phyloP scores from a whole-genome alignment of 2,888 invertebrate genomes.

The Xestia c-nigrum region DNA sequence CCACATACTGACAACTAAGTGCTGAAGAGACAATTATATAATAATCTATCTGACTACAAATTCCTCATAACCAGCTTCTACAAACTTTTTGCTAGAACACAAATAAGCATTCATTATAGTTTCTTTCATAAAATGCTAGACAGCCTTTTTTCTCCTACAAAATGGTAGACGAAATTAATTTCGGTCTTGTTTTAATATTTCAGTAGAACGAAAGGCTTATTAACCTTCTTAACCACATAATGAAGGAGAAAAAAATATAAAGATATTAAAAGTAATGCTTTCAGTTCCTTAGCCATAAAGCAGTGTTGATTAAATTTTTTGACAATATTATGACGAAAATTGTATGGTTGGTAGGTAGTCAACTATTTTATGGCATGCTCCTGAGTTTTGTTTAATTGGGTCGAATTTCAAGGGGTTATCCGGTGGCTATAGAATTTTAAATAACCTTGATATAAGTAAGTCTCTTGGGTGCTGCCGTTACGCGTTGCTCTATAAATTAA shows the following conservation, averaged over 20 bases:
- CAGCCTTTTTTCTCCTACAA: constrained; percentile 59
- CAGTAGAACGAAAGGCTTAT: constrained; percentile 71
- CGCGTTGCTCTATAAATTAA: background rate
- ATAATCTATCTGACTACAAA: background rate
- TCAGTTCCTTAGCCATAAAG: constrained; percentile 55
- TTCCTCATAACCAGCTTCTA: constrained; percentile 2
- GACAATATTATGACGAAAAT: constrained; percentile 43
- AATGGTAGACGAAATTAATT: constrained; percentile 75
- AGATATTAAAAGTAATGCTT: constrained; percentile 60
- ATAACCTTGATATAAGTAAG: background rate
- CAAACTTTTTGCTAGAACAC: constrained; percentile 10
- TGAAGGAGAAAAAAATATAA: constrained; percentile 55
- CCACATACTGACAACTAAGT: background rate
- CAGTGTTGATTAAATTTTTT: constrained; percentile 58
- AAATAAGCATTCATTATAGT: constrained; percentile 27
- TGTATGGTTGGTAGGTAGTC: constrained; percentile 35
- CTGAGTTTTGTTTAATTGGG: constrained; percentile 4
- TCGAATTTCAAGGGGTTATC: background rate
- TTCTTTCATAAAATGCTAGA: constrained; percentile 69
- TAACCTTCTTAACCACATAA: constrained; percentile 63
- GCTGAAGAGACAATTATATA: background rate
- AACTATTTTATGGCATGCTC: constrained; percentile 9
- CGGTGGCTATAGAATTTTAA: background rate
- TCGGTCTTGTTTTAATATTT: constrained; percentile 76
- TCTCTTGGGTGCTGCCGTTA: background rate